A percentile compares a stretch with the other conserved stretches of the same genome.
Conservation (phyloP, 2,888 invertebrate species). For the Notodromas monacha region DNA sequence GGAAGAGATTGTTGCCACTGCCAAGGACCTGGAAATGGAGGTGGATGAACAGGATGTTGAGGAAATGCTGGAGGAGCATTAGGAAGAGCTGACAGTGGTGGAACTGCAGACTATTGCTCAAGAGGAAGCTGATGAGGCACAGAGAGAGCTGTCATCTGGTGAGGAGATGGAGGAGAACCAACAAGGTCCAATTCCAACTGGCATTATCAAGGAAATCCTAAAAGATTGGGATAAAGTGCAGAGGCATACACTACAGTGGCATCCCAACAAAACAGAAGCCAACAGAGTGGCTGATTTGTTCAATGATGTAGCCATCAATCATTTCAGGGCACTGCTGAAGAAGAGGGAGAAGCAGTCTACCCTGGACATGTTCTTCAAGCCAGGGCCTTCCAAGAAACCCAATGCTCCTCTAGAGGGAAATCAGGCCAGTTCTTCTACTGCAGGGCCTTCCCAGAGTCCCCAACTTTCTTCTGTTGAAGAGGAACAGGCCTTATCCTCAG, state of each 20-base stretch:
- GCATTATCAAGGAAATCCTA: background rate
- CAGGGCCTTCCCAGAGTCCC: background rate
- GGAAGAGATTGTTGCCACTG: slow-evolving; percentile 2
- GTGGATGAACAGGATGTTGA: slow-evolving; percentile 1
- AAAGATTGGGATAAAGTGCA: slow-evolving; percentile 1
- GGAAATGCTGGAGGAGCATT: slow-evolving; percentile 1
- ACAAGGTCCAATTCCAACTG: background rate
- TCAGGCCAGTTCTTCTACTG: slow-evolving; percentile 1
- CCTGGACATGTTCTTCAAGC: slow-evolving; percentile 1
- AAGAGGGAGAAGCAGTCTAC: background rate
- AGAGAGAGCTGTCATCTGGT: background rate
- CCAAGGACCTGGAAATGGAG: background rate
- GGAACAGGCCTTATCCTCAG: background rate
- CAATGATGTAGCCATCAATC: background rate
- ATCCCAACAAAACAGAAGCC: background rate
- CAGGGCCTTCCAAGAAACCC: slow-evolving; percentile 1
- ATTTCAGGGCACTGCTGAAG: background rate
- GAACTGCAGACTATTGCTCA: background rate
- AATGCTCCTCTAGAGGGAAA: background rate
- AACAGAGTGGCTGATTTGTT: slow-evolving; percentile 5
- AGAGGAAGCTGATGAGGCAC: background rate
- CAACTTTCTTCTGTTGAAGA: background rate
- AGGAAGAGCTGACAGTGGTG: background rate
- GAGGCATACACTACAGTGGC: background rate
- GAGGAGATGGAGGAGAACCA: background rate